Percentiles rank a stretch among this genome's conserved stretches.
phyloP scores from a whole-genome alignment of 1,140 invertebrate genomes.

The Linepithema humile region DNA sequence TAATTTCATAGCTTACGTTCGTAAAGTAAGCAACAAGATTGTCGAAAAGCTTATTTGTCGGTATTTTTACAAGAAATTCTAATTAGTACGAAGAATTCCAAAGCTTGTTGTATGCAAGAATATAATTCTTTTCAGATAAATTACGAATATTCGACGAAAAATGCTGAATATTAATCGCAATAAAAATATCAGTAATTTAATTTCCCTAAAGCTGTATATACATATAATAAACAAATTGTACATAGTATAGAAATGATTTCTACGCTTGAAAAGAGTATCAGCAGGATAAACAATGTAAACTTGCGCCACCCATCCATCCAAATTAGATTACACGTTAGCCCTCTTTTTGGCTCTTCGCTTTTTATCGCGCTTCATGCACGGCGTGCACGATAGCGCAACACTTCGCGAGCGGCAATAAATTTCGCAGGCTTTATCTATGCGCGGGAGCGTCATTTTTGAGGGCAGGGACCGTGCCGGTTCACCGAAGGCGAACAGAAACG shows the following conservation, averaged over 20 bases:
- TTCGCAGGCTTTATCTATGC: slow-evolving; percentile 53
- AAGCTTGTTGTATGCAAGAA: neutral
- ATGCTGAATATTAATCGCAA: neutral
- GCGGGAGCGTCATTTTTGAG: slow-evolving; percentile 51
- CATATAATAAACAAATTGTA: neutral
- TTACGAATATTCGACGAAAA: too few species aligned
- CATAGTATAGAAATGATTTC: too few species aligned
- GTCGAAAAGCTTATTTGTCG: neutral
- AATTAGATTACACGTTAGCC: slow-evolving; percentile 33
- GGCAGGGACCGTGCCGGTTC: neutral
- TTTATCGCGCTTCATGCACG: slow-evolving; percentile 41
- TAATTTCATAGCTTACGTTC: neutral
- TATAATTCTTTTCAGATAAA: too few species aligned
- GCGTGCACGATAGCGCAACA: slow-evolving; percentile 43
- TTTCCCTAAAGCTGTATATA: neutral
- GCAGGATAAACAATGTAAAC: slow-evolving; percentile 48
- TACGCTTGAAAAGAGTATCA: too few species aligned
- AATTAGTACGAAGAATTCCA: too few species aligned
- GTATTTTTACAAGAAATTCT: neutral
- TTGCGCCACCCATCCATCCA: slow-evolving; percentile 16
- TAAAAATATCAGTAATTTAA: neutral
- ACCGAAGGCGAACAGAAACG: neutral
- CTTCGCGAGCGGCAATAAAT: slow-evolving; percentile 61
- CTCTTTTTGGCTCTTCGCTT: slow-evolving; percentile 36
- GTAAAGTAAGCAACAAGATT: neutral